Evolutionary conservation across 2,888 invertebrate genomes (phyloP).

Genomic region (Carabus problematicus): DNA sequence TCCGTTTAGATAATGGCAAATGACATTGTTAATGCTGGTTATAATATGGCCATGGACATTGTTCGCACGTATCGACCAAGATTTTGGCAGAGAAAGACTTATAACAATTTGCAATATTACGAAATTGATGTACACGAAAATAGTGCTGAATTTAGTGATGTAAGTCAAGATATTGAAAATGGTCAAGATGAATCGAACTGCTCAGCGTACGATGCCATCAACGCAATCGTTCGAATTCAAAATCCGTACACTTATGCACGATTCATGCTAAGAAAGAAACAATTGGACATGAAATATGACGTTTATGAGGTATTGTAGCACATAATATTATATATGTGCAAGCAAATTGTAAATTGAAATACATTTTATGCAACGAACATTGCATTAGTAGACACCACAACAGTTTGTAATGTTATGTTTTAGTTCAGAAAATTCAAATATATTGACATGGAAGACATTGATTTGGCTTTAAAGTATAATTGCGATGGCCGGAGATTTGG

Average conservation of each 20-base stretch:
- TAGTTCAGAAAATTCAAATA: slow-evolving; percentile 8
- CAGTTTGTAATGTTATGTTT: not conserved
- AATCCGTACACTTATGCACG: not conserved
- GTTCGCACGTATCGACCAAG: not conserved
- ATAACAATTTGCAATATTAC: not conserved
- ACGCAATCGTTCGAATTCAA: not conserved
- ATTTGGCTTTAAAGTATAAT: not conserved
- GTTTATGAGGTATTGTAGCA: slow-evolving; percentile 1
- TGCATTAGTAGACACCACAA: not conserved
- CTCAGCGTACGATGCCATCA: not conserved
- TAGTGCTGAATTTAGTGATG: not conserved
- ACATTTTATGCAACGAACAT: not conserved
- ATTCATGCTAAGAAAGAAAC: not conserved
- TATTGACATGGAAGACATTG: not conserved
- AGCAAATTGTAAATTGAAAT: not conserved
- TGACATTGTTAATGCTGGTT: not conserved
- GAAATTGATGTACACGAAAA: not conserved
- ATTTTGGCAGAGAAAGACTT: not conserved
- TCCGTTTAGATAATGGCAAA: too few species aligned
- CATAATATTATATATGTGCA: not conserved
- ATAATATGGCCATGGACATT: slow-evolving; percentile 1
- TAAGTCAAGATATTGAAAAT: not conserved
- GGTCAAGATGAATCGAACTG: not conserved
- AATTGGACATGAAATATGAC: not conserved
- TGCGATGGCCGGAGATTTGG: not conserved